Percentiles rank a stretch among this genome's conserved stretches.
Evolutionary conservation across 2,113 vertebrate genomes (phyloP).

Genomic region (Chrysemys picta): DNA sequence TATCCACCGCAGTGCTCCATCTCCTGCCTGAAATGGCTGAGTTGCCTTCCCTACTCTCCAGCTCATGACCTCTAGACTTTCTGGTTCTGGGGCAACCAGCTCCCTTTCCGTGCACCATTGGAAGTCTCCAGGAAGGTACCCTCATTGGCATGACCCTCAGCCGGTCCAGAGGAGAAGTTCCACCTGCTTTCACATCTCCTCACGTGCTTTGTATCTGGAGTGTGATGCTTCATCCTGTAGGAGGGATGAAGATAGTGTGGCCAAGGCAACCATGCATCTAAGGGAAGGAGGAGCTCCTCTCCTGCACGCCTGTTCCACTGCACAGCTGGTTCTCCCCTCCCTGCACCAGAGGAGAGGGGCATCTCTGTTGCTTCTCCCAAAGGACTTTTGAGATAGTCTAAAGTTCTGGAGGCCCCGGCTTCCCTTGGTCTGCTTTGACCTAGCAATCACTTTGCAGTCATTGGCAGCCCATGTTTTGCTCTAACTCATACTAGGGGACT

Average conservation of each 20-base stretch:
- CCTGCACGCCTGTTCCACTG: not conserved
- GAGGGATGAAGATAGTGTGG: not conserved
- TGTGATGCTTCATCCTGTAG: accelerated
- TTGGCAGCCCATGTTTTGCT: not conserved
- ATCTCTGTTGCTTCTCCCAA: not conserved
- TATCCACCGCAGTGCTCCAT: too few species aligned
- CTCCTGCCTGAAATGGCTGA: too few species aligned
- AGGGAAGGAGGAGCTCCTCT: not conserved
- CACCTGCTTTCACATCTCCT: not conserved
- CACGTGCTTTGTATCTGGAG: not conserved
- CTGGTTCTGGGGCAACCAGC: accelerated
- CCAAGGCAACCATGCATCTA: accelerated
- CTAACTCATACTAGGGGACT: not conserved
- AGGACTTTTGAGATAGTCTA: not conserved
- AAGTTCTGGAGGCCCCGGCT: not conserved
- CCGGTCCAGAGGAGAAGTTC: not conserved
- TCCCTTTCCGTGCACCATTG: accelerated
- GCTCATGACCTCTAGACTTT: accelerated
- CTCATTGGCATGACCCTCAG: too few species aligned
- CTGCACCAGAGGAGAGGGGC: not conserved
- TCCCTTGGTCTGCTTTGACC: not conserved
- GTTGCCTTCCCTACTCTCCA: not conserved
- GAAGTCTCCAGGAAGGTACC: accelerated
- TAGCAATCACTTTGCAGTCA: too few species aligned
- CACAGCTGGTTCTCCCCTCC: not conserved